These are phyloP conservation scores for Phortica okadai DNA, from an alignment of 2,888 invertebrate genomes.

Conservation along the genomic window DNA sequence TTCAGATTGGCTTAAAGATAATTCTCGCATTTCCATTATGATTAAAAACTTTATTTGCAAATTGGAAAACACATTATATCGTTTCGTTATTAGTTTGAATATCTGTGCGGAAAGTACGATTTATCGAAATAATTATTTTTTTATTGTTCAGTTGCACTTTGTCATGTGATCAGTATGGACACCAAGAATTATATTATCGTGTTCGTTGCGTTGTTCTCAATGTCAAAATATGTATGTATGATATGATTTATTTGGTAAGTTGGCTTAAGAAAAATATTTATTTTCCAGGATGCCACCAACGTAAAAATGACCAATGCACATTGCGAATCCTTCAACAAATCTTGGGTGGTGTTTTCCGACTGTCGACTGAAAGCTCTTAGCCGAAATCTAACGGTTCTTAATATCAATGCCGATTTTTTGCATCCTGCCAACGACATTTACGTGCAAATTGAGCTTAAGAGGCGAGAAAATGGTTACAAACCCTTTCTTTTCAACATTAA, in stretches of 20 bases:
- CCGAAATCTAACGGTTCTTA: constrained; percentile 5
- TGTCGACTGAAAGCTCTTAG: neutral
- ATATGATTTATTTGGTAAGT: neutral
- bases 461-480: constrained; percentile 16
- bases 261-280: neutral
- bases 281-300: neutral
- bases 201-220: neutral
- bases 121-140: neutral
- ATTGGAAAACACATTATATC: too few relatives aligned
- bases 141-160: neutral
- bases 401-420: neutral
- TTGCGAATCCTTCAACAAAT: constrained; percentile 22
- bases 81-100: too few relatives aligned
- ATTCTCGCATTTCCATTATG: too few relatives aligned
- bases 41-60: too few relatives aligned
- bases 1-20: too few relatives aligned
- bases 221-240: neutral
- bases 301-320: constrained; percentile 4
- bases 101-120: too few relatives aligned
- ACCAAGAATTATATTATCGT: neutral
- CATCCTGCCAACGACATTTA: neutral
- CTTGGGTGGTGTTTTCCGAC: neutral
- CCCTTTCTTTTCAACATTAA: constrained; percentile 2
- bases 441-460: neutral
- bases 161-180: neutral